phyloP scores from a whole-genome alignment of 2,888 invertebrate species.

The Parthenolecanium corni region DNA sequence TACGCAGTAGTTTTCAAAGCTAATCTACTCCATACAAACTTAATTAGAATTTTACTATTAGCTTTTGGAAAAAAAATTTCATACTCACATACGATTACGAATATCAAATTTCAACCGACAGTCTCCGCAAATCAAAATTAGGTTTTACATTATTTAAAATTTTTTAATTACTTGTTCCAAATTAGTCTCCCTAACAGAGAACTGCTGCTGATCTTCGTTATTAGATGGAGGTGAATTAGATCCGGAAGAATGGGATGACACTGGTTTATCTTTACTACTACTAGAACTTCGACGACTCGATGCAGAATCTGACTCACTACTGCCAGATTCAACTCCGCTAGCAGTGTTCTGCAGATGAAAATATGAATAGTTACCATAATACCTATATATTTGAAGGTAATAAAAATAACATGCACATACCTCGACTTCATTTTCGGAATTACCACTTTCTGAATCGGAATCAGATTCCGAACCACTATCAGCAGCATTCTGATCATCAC shows the following conservation, averaged over 20 bases:
- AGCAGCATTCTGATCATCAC: conserved; percentile 39
- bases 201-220: conserved; percentile 40
- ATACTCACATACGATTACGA: too few relatives aligned
- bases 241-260: conserved; percentile 33
- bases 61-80: too few relatives aligned
- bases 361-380: neutral
- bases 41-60: too few relatives aligned
- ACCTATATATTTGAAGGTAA: neutral
- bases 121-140: too few relatives aligned
- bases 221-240: conserved; percentile 34
- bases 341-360: conserved; percentile 2
- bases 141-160: too few relatives aligned
- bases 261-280: conserved; percentile 32
- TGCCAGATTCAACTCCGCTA: conserved; percentile 33
- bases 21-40: too few relatives aligned
- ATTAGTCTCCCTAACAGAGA: conserved; percentile 43
- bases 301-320: conserved; percentile 35
- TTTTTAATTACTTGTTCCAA: conserved; percentile 39
- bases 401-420: conserved; percentile 37
- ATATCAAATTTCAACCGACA: too few relatives aligned
- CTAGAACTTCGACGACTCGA: conserved; percentile 34
- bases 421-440: conserved; percentile 39
- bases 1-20: too few relatives aligned
- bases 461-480: conserved; percentile 40
- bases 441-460: conserved; percentile 42